Evolutionary conservation across 1,140 invertebrate genomes (phyloP).

Genomic region (Drosophila kohkoa): DNA sequence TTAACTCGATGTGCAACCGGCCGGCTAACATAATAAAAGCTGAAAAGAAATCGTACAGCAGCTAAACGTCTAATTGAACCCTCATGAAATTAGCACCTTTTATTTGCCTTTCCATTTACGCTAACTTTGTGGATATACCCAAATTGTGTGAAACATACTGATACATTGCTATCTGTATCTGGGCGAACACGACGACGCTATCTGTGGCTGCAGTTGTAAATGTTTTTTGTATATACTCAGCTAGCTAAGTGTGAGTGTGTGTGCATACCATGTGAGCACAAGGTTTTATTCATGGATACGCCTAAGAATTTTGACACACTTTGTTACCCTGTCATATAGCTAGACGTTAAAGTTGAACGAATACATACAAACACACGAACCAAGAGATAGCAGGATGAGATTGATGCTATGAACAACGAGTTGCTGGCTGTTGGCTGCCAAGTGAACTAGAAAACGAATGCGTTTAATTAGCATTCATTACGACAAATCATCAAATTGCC

Average conservation of each 20-base stretch:
- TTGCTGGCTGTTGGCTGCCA: constrained; percentile 48
- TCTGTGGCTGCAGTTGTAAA: constrained; percentile 31
- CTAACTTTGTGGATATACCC: constrained; percentile 61
- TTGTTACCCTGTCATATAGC: constrained; percentile 47
- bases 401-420: constrained; percentile 12
- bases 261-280: constrained; percentile 18
- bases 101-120: constrained; percentile 79
- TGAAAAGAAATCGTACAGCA: constrained; percentile 67
- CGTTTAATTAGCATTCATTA: constrained; percentile 84
- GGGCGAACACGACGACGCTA: constrained; percentile 38
- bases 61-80: constrained; percentile 77
- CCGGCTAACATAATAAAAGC: constrained; percentile 14
- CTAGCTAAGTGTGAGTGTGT: constrained; percentile 25
- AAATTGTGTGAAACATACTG: constrained; percentile 61
- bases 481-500: constrained; percentile 80
- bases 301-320: constrained; percentile 78
- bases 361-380: constrained; percentile 34
- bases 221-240: constrained; percentile 19
- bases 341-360: constrained; percentile 28
- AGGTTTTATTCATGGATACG: constrained; percentile 63
- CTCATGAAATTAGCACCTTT: constrained; percentile 84
- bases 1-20: constrained; percentile 13
- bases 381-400: constrained; percentile 36
- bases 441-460: constrained; percentile 84
- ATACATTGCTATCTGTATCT: constrained; percentile 46